Conservation (phyloP, 2,888 invertebrate species). For the Lithophane socia region DNA sequence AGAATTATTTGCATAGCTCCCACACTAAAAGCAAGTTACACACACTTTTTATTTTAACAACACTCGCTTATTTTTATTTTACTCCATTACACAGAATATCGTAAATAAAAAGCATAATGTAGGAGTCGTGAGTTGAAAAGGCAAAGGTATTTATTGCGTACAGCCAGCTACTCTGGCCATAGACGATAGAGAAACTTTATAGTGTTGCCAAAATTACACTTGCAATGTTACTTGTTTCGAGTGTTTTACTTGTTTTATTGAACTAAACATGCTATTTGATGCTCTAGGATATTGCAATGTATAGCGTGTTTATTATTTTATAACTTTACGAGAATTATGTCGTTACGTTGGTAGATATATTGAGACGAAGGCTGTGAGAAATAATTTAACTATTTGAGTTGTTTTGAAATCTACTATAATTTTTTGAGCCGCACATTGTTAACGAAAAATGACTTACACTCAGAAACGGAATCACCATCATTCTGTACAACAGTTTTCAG, state of each 20-base stretch:
- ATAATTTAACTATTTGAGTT: background rate
- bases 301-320: constrained; percentile 26
- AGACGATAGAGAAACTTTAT: constrained; percentile 58
- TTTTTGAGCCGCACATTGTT: background rate
- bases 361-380: background rate
- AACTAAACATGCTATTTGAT: constrained; percentile 38
- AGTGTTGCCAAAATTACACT: constrained; percentile 55
- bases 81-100: constrained; percentile 23
- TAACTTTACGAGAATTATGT: background rate
- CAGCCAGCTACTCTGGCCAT: constrained; percentile 44
- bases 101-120: constrained; percentile 38
- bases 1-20: background rate
- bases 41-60: constrained; percentile 5
- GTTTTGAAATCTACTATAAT: background rate
- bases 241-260: constrained; percentile 60
- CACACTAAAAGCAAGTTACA: constrained; percentile 2
- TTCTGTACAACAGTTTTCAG: background rate
- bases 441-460: too few relatives aligned
- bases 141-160: constrained; percentile 49
- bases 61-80: constrained; percentile 15
- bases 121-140: constrained; percentile 41
- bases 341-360: background rate
- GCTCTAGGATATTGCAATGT: constrained; percentile 11
- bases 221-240: constrained; percentile 55
- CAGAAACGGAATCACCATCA: background rate